Base-by-base conservation (phyloP, 2,888 invertebrate genomes). In the Nezara viridula region DNA sequence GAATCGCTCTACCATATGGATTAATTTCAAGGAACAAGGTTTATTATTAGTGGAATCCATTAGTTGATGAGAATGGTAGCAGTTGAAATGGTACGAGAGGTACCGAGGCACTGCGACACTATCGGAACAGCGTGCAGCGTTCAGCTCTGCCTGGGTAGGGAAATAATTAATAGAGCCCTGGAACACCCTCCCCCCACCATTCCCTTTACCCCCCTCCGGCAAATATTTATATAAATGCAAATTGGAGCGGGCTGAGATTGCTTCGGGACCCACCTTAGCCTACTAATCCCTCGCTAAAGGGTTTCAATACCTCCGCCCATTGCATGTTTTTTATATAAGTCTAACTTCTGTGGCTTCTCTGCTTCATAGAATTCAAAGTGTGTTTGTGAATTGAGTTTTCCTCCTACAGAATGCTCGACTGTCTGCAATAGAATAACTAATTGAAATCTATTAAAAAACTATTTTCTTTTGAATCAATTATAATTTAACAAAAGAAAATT, bases 191-290 rank as follows among this genome's bases (percentile, higher is more conserved):
- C 37, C 37, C 73, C 73, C 73, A 1, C 73, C 55, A 9, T 14
- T 10, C 73, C 37, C 37, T 37, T 37, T 37, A 1, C 73, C 21
- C 6, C 5, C 77, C 19, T 4, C 16, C 81, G 44, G 81, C 81
- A 81, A 81, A 81, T 81, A 81, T 81, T 81, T 81, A 81, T 81
- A 81, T 81, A 81, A 81, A 81, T 81, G 81, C 81, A 81, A 81
- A 81, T 81, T 81, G 81, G n/a, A 81, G 81, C 32, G 81, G 81
- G 81, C 81, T 81, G 44, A 81, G 81, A 81, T 81, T 81, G 81
- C n/a, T 47, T n/a, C n/a, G 81, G 44, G 66, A 66, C 66, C 66
- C 66, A 73, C 66, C 66, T 73, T 73, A 73, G 66, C 32, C 66
- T 21, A 37, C 66, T 73, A 73, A 73, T 73, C 37, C 66, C 21